phyloP scores from a whole-genome alignment of 2,113 vertebrate species.

The Macquaria ambigua region DNA sequence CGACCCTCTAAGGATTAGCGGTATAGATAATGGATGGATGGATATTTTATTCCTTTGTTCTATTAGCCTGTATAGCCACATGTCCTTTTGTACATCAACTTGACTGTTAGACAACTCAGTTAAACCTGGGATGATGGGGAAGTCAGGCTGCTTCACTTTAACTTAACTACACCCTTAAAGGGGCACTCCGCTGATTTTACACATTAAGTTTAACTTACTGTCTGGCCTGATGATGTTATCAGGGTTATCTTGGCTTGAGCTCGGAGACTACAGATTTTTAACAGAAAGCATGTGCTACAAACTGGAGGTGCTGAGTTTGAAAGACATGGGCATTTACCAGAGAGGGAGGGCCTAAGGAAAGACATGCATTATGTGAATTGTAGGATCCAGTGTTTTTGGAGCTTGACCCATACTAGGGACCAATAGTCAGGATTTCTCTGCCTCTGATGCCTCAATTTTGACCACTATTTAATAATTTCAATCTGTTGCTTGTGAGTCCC shows the following conservation, averaged over 20 bases:
- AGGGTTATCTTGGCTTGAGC: too few species aligned
- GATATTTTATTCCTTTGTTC: background rate
- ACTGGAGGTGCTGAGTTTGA: too few species aligned
- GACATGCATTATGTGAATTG: background rate
- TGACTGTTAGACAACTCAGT: background rate
- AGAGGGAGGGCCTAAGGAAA: background rate
- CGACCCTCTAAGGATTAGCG: too few species aligned
- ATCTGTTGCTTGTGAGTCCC: background rate
- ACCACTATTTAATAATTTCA: background rate
- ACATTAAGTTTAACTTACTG: background rate
- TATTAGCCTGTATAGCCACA: background rate
- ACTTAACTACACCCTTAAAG: background rate
- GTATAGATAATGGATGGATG: too few species aligned
- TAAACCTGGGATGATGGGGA: too few species aligned
- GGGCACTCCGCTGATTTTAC: background rate
- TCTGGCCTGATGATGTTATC: too few species aligned
- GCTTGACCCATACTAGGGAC: background rate
- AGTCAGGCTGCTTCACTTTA: background rate
- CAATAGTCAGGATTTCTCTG: background rate
- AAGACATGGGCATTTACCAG: too few species aligned
- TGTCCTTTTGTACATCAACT: conserved; percentile 12
- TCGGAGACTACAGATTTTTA: background rate
- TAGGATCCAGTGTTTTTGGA: background rate
- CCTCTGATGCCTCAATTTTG: background rate
- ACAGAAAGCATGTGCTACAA: background rate